Conservation (phyloP, 2,888 invertebrate genomes). For the Epicampocera succincta region DNA sequence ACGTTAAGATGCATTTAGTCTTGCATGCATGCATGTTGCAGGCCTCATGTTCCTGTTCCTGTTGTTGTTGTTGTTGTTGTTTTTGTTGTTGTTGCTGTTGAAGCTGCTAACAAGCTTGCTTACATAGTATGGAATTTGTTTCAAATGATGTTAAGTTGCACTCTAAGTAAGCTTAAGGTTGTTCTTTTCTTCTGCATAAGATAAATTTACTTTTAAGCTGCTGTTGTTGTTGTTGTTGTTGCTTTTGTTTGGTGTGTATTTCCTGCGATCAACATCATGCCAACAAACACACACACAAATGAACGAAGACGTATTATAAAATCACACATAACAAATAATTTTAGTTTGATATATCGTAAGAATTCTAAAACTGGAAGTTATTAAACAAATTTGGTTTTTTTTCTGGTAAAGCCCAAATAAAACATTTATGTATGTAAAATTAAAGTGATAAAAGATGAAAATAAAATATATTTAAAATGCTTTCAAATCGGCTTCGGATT, state of each 20-base stretch:
- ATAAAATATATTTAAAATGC: too few relatives aligned
- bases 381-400: too few relatives aligned
- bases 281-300: not conserved
- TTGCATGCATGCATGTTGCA: conserved; percentile 62
- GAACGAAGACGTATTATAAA: not conserved
- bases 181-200: conserved; percentile 2
- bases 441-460: too few relatives aligned
- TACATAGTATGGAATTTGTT: conserved; percentile 69
- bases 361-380: too few relatives aligned
- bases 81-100: conserved; percentile 34
- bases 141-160: conserved; percentile 67
- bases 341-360: not conserved
- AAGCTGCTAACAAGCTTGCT: conserved; percentile 70
- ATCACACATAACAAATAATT: not conserved
- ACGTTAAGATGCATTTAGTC: conserved; percentile 62
- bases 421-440: too few relatives aligned
- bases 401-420: too few relatives aligned
- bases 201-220: conserved; percentile 32
- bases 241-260: not conserved
- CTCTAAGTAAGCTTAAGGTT: conserved; percentile 38
- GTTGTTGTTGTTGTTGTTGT: too few relatives aligned
- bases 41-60: conserved; percentile 55
- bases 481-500: too few relatives aligned
- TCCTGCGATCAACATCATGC: not conserved
- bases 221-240: not conserved